Evolutionary conservation across 2,113 vertebrate species (phyloP).

Genomic region (Emydura subglobosa): DNA sequence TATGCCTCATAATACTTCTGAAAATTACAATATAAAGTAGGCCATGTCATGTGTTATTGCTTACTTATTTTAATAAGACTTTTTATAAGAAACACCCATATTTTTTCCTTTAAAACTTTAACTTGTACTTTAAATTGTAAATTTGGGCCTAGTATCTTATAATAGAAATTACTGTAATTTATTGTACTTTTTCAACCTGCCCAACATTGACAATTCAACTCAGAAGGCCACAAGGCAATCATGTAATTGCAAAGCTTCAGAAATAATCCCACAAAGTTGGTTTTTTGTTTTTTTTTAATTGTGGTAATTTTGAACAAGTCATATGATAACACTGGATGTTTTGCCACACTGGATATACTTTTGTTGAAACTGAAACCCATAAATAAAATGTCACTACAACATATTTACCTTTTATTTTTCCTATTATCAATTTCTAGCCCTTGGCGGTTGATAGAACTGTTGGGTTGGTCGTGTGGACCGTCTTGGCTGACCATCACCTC

Average conservation of each 20-base stretch:
- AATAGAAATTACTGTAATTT: neutral
- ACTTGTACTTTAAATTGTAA: neutral
- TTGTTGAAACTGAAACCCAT: slow-evolving; percentile 10
- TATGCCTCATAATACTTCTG: neutral
- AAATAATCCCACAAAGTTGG: neutral
- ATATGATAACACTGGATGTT: neutral
- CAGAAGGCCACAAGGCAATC: neutral
- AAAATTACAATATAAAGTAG: neutral
- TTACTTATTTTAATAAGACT: neutral
- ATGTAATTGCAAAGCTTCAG: neutral
- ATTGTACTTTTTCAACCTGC: neutral
- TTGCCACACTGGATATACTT: neutral
- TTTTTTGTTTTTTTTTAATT: neutral
- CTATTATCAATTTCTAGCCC: slow-evolving; percentile 90
- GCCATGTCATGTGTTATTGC: neutral
- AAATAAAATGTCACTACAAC: neutral
- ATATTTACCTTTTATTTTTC: slow-evolving; percentile 68
- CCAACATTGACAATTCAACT: neutral
- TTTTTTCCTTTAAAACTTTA: neutral
- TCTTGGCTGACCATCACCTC: slow-evolving; percentile 94
- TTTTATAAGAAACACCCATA: neutral
- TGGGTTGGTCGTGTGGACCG: slow-evolving; percentile 93
- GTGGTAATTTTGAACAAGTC: neutral
- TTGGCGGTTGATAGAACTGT: slow-evolving; percentile 96
- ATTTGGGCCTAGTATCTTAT: neutral